Evolutionary conservation across 1,140 invertebrate species (phyloP).

Genomic region (Neocloeon triangulifer): DNA sequence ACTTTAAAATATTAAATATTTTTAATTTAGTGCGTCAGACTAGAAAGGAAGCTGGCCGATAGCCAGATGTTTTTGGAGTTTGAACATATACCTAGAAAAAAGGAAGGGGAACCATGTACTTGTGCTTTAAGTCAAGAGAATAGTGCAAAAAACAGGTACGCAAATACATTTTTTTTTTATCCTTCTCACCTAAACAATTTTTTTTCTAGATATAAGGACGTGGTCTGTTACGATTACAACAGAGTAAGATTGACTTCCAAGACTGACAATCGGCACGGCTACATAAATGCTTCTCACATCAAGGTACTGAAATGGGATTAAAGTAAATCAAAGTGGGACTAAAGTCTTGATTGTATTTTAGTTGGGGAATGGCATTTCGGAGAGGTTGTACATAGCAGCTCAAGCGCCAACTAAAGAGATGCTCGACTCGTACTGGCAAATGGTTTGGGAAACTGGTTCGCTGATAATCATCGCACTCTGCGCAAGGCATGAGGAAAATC

Average conservation of each 20-base stretch:
- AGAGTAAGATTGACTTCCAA: constrained; percentile 50
- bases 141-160: constrained; percentile 23
- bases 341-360: too few relatives aligned
- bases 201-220: too few relatives aligned
- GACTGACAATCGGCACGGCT: constrained; percentile 59
- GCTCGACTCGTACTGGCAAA: constrained; percentile 55
- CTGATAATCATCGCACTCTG: too few relatives aligned
- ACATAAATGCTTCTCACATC: constrained; percentile 77
- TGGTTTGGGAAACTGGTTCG: constrained; percentile 67
- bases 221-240: constrained; percentile 75
- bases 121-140: constrained; percentile 42
- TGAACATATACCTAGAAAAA: constrained; percentile 62
- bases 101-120: constrained; percentile 37
- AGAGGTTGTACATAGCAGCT: constrained; percentile 64
- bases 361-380: too few relatives aligned
- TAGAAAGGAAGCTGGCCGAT: constrained; percentile 58
- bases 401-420: constrained; percentile 43
- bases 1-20: too few relatives aligned
- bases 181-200: too few relatives aligned
- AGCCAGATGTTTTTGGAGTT: constrained; percentile 68
- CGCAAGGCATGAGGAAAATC: too few relatives aligned
- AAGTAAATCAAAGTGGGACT: too few relatives aligned
- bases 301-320: too few relatives aligned
- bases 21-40: constrained; percentile 52
- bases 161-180: constrained; percentile 1